These are phyloP conservation scores for Spilarctia lutea DNA, from an alignment of 2,888 invertebrate genomes.

Conservation along the genomic window DNA sequence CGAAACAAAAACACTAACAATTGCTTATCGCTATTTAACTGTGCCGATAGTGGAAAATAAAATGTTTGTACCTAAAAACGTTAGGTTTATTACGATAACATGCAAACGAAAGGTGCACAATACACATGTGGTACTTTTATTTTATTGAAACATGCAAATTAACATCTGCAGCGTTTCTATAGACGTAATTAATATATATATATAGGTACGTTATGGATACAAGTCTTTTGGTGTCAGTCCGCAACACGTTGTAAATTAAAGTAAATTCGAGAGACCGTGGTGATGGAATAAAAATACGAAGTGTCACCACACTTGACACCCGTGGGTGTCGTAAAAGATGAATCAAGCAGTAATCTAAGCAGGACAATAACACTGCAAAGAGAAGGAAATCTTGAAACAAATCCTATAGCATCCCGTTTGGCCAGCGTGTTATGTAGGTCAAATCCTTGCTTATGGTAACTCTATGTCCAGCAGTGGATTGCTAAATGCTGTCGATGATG, in stretches of 20 bases:
- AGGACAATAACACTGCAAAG: too few species aligned
- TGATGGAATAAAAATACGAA: too few species aligned
- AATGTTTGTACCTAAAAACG: neutral
- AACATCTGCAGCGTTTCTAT: neutral
- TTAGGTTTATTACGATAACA: neutral
- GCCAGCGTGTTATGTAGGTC: too few species aligned
- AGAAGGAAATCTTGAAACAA: too few species aligned
- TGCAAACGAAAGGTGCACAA: neutral
- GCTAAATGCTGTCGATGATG: too few species aligned
- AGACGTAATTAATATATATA: neutral
- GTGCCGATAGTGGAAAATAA: constrained; percentile 17
- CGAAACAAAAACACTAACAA: constrained; percentile 16
- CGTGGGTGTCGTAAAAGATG: too few species aligned
- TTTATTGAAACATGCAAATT: neutral
- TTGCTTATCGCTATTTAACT: constrained; percentile 20
- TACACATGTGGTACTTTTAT: neutral
- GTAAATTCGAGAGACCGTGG: neutral
- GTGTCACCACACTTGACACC: too few species aligned
- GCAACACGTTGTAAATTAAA: neutral
- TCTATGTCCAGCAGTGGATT: too few species aligned
- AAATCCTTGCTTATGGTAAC: too few species aligned
- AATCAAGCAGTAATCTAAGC: too few species aligned
- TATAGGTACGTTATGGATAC: neutral
- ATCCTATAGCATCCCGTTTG: too few species aligned
- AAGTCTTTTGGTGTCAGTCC: neutral